These are phyloP conservation scores for Lasius fuliginosus DNA, from an alignment of 2,888 invertebrate genomes.

Conservation along the genomic window DNA sequence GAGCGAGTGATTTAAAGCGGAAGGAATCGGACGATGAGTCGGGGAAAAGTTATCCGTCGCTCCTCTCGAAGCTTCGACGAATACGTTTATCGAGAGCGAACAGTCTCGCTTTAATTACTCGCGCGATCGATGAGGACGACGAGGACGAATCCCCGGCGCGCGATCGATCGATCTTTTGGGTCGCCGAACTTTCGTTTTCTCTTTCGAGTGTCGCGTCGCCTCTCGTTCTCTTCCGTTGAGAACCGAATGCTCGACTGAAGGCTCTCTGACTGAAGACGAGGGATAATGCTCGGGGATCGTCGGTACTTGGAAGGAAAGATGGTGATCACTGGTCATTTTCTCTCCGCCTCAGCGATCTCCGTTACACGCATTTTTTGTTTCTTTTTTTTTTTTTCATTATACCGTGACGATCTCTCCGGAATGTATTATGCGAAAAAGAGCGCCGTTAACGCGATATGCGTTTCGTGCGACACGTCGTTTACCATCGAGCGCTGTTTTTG, in stretches of 20 bases:
- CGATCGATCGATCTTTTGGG: constrained; percentile 63
- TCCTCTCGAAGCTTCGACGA: not conserved
- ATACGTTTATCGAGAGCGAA: constrained; percentile 28
- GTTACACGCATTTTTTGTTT: constrained; percentile 55
- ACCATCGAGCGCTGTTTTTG: constrained; percentile 8
- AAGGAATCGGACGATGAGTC: constrained; percentile 25
- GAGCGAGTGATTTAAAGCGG: constrained; percentile 31
- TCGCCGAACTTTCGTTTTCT: constrained; percentile 68
- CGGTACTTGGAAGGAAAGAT: constrained; percentile 65
- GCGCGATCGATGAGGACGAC: not conserved
- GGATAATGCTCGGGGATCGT: constrained; percentile 48
- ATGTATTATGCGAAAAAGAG: constrained; percentile 14
- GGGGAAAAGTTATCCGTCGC: constrained; percentile 30
- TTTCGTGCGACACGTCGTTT: constrained; percentile 27
- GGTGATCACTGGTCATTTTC: constrained; percentile 66
- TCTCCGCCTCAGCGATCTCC: constrained; percentile 68
- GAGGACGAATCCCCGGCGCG: constrained; percentile 9
- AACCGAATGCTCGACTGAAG: constrained; percentile 44
- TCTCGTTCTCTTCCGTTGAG: constrained; percentile 41
- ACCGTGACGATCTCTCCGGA: constrained; percentile 56
- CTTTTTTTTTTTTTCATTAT: constrained; percentile 47
- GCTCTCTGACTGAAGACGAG: constrained; percentile 48
- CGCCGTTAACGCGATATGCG: constrained; percentile 8
- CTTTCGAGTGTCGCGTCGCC: constrained; percentile 45
- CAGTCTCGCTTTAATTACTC: constrained; percentile 39